Conservation (phyloP, 2,888 invertebrate species). For the Lycaena phlaeas region DNA sequence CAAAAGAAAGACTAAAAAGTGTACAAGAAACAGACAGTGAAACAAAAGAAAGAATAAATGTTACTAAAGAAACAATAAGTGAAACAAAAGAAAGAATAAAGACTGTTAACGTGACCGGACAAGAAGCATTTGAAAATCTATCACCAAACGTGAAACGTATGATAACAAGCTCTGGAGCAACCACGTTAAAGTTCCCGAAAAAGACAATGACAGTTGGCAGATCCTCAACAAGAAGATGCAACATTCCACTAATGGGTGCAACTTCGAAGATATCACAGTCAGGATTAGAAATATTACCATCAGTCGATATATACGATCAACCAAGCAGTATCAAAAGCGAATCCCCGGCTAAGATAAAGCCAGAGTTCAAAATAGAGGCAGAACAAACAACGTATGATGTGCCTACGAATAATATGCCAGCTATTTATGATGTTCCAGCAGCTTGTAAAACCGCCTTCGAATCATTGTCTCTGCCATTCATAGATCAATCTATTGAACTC, state of each 20-base stretch:
- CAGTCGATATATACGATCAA: constrained; percentile 63
- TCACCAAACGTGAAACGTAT: constrained; percentile 76
- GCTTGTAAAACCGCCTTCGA: constrained; percentile 59
- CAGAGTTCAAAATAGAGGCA: constrained; percentile 49
- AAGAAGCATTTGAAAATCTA: constrained; percentile 64
- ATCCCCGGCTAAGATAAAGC: constrained; percentile 35
- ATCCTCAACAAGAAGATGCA: constrained; percentile 51
- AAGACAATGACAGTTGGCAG: constrained; percentile 41
- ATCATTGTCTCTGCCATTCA: constrained; percentile 57
- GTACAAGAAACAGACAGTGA: too few species aligned
- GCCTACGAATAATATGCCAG: constrained; percentile 56
- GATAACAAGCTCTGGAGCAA: constrained; percentile 68
- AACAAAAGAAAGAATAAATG: too few species aligned
- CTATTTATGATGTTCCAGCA: constrained; percentile 60
- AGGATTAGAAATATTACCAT: constrained; percentile 56
- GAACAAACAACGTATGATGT: constrained; percentile 55
- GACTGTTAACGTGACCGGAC: too few species aligned
- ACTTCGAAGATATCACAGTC: constrained; percentile 68
- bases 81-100: too few species aligned
- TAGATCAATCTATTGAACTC: constrained; percentile 63
- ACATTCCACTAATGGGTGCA: constrained; percentile 64
- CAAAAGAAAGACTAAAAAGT: constrained; percentile 39
- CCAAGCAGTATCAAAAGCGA: constrained; percentile 39
- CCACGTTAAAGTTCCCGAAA: constrained; percentile 56
- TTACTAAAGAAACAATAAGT: too few species aligned